Evolutionary conservation across 2,888 invertebrate species (phyloP), one percentile per base, ranked within the genome.

Genomic region (Polietes domitor): DNA sequence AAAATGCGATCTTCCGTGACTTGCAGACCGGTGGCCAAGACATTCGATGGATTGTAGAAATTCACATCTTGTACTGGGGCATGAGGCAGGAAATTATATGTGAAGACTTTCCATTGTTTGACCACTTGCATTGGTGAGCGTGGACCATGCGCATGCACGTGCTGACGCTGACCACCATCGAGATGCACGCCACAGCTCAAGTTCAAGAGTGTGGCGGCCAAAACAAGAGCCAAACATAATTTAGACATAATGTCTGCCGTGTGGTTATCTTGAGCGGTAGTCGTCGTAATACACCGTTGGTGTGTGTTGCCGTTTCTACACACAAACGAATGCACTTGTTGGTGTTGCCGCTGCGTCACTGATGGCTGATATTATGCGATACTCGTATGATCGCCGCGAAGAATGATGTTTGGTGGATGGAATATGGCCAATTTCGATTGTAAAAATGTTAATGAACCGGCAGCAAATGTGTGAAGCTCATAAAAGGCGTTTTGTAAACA

Each of bases 1-100:
- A 96, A 97, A 28, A 97, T 92, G 83, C 95, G 93, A 88, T 96
- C 95, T 92, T 94, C 94, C 1, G 94, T 94, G 37, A 96, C 93
- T 88, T 96, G 96, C 82, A 97, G 89, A 0, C 97, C 97, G 0
- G 97, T 96, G 47, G 96, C 94, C 4, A 96, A 94, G 0, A 95
- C 94, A 91, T 96, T 96, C 89, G 95, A 95, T 0, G 96, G 95
- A 87, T 87, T 91, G 72, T 88, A 92, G 78, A 91, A 91, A 71
- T 93, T 93, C 87, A 93, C 92, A 87, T 94, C 91, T 10, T 93
- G 92, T 5, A 93, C 91, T 0, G 94, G 94, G 15, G 92, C 93
- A 87, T 95, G 94, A 70, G 94, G 94, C 0, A 95, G 95, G 87
- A 95, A 94, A 91, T 95, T 94, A 87, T 94, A 96, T 87, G 94